Evolutionary conservation across 2,888 invertebrate genomes (phyloP), one percentile per base, ranked within the genome.

Genomic region (Dendrolimus pini): DNA sequence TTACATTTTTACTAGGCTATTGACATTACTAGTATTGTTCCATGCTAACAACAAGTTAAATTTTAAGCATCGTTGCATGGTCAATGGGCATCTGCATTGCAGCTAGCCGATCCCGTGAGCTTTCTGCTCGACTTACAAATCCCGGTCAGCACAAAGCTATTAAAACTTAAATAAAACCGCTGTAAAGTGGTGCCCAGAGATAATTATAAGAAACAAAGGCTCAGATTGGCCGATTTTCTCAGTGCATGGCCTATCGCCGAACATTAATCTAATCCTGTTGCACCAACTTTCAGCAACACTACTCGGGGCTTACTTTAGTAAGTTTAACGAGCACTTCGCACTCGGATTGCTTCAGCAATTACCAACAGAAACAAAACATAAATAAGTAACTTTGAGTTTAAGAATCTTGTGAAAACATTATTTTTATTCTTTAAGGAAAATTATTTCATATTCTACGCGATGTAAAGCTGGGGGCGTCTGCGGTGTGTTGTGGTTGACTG

Each of bases 161-260:
- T 72, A 76, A 74, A 56, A 68, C 72, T 67, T 42, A 52, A 61
- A 63, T 72, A 66, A 75, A 80, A 77, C 65, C 61, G 62, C 62
- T 63, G 63, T 65, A 69, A 75, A 73, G 65, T 68, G 64, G 52
- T 58, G 60, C 58, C 58, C 57, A 56, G 60, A 68, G 70, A 72
- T 72, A 74, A 77, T 74, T 77, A 72, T 69, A 74, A 74, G 74
- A 74, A 75, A 71, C 71, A 70, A 68, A 70, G 70, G 67, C 61
- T 69, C 65, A 62, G 75, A 75, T 74, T 70, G 65, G 60, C 64
- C 60, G 55, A 59, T 65, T 69, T 61, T 61, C 58, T 56, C 47
- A 47, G 47, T 12, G 47, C 12, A 9, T 47, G 47, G 47, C 47
- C 47, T 47, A 47, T 62, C 66, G 69, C 68, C 67, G 61, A 63